Conservation (phyloP, 2,888 invertebrate genomes). For the Cancer borealis region DNA sequence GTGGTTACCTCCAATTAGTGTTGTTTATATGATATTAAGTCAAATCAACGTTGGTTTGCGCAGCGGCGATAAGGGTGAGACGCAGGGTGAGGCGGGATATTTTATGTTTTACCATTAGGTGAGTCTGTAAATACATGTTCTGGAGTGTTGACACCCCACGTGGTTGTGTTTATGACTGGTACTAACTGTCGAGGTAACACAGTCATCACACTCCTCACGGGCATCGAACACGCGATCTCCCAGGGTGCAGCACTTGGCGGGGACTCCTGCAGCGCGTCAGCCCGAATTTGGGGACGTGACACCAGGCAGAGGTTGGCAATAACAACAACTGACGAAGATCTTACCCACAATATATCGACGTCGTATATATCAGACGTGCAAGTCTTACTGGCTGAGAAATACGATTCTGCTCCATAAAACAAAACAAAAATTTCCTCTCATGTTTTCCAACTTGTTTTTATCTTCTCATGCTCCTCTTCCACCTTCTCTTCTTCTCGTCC, state of each 20-base stretch:
- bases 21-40: background rate
- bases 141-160: slow-evolving; percentile 31
- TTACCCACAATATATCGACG: slow-evolving; percentile 1
- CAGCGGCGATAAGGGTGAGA: background rate
- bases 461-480: background rate
- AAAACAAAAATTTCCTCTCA: background rate
- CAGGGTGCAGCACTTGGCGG: background rate
- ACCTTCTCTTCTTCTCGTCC: background rate
- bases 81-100: background rate
- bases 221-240: background rate
- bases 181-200: slow-evolving; percentile 27
- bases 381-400: background rate
- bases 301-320: background rate
- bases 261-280: background rate
- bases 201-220: slow-evolving; percentile 31
- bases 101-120: slow-evolving; percentile 26
- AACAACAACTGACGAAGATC: slow-evolving; percentile 34
- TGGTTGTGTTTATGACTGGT: slow-evolving; percentile 20
- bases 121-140: slow-evolving; percentile 3
- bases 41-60: slow-evolving; percentile 5
- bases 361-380: background rate
- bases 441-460: background rate
- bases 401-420: background rate
- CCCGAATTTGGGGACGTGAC: slow-evolving; percentile 29
- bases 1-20: slow-evolving; percentile 14